Evolutionary conservation across 2,113 vertebrate species (phyloP).

Genomic region (Rhinolophus sinicus): DNA sequence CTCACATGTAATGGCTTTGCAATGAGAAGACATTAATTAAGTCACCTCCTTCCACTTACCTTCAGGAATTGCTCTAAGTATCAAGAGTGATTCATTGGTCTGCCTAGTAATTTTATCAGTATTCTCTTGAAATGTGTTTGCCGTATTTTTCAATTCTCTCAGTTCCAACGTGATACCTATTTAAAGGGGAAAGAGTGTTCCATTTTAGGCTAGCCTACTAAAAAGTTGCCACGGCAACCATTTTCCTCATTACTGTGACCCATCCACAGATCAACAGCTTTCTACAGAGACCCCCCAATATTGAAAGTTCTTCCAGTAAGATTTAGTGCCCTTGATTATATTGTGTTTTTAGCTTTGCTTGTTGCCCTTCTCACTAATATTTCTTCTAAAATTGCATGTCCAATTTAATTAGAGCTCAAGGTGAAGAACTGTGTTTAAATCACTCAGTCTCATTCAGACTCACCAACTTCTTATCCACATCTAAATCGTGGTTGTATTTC

Average conservation of each 20-base stretch:
- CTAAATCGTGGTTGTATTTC: background rate
- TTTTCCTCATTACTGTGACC: background rate
- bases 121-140: constrained; percentile 81
- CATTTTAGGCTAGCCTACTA: background rate
- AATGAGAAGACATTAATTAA: constrained; percentile 3
- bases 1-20: background rate
- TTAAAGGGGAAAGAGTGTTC: constrained; percentile 28
- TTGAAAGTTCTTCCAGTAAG: background rate
- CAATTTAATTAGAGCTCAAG: background rate
- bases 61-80: constrained; percentile 84
- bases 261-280: background rate
- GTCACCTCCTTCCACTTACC: constrained; percentile 84
- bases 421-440: background rate
- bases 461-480: background rate
- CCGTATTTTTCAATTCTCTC: constrained; percentile 81
- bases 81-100: constrained; percentile 85
- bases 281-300: background rate
- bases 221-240: background rate
- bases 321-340: background rate
- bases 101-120: constrained; percentile 82
- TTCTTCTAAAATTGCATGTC: background rate
- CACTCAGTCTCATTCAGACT: background rate
- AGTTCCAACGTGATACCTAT: constrained; percentile 86
- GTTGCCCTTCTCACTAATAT: background rate
- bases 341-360: background rate